phyloP scores from a whole-genome alignment of 2,888 invertebrate genomes.

The Allygus modestus region DNA sequence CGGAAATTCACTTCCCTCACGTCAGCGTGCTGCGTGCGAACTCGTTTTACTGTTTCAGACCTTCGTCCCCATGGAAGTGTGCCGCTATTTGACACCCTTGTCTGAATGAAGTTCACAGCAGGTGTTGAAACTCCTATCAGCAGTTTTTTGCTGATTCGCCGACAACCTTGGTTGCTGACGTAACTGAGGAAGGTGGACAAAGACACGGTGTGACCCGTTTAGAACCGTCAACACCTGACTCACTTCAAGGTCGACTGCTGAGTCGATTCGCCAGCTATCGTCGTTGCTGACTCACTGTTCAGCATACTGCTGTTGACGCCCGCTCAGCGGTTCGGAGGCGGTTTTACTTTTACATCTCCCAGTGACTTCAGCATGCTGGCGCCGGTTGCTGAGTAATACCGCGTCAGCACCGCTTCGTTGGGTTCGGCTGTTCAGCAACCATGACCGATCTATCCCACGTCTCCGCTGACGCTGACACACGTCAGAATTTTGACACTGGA shows the following conservation, averaged over 20 bases:
- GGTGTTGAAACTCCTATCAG: background rate
- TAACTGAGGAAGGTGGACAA: background rate
- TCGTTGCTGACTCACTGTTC: background rate
- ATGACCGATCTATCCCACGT: background rate
- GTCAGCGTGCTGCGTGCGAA: too few species aligned
- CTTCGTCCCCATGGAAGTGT: background rate
- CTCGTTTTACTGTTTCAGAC: too few species aligned
- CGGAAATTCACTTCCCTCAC: too few species aligned
- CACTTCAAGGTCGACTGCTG: constrained; percentile 11
- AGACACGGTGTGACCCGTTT: background rate
- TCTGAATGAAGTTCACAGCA: background rate
- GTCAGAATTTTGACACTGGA: too few species aligned
- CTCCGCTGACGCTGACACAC: background rate
- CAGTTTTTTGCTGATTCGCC: background rate
- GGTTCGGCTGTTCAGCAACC: background rate
- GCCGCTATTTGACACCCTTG: background rate
- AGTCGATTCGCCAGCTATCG: background rate
- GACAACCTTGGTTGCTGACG: constrained; percentile 9
- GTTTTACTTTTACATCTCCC: background rate
- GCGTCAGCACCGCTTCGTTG: background rate
- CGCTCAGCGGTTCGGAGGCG: background rate
- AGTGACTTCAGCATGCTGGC: constrained; percentile 17
- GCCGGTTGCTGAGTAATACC: background rate
- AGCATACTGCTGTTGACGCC: background rate
- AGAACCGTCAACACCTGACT: constrained; percentile 4